A percentile compares a stretch with the other conserved stretches of the same genome.
phyloP scores from a whole-genome alignment of 1,140 invertebrate genomes.

The Diabrotica undecimpunctata region DNA sequence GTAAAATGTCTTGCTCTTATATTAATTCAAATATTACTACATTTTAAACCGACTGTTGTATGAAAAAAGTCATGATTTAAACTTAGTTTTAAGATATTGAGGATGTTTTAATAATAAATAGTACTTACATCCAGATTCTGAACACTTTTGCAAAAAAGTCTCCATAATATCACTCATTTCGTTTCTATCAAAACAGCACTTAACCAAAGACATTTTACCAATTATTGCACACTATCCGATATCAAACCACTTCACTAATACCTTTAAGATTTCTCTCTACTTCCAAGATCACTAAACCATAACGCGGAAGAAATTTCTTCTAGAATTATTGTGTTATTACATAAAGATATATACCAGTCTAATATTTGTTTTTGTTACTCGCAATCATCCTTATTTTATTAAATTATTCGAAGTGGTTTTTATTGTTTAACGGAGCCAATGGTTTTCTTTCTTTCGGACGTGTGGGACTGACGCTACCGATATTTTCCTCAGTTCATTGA shows the following conservation, averaged over 20 bases:
- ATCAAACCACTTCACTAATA: not conserved
- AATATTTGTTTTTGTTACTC: no score
- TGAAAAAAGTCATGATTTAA: not conserved
- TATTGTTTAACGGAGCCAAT: no score
- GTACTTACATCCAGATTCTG: constrained; percentile 15
- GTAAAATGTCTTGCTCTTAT: not conserved
- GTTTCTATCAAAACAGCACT: constrained; percentile 70
- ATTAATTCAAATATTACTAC: not conserved
- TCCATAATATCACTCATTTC: constrained; percentile 71
- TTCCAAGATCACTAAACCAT: not conserved
- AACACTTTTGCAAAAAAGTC: constrained; percentile 68
- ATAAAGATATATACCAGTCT: no score
- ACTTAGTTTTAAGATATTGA: not conserved
- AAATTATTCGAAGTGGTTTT: no score
- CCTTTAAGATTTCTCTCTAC: not conserved
- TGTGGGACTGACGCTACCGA: no score
- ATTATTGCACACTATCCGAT: not conserved
- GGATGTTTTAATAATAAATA: not conserved
- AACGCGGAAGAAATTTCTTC: not conserved
- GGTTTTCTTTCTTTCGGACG: no score
- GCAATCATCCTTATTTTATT: no score
- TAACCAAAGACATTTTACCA: constrained; percentile 65
- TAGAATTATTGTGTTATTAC: not conserved
- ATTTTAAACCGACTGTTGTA: not conserved
- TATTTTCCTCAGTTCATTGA: no score